Conservation (phyloP, 30 jellyfish, hydroid and myxozoan species). For the Rhopilema esculentum region DNA sequence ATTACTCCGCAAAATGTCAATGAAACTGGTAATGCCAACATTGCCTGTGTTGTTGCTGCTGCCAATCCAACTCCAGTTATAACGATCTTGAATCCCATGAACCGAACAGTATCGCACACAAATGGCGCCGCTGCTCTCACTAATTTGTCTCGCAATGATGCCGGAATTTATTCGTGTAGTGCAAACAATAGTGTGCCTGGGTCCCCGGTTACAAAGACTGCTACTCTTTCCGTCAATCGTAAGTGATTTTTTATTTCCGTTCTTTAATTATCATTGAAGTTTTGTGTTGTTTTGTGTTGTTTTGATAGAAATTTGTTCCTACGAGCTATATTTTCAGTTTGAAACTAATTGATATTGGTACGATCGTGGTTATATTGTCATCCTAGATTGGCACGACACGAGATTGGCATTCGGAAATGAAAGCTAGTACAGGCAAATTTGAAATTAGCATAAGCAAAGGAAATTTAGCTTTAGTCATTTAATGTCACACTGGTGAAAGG, state of each 20-base stretch:
- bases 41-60: slow-evolving; percentile 43
- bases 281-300: not conserved
- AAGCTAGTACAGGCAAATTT: too few species aligned
- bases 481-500: too few species aligned
- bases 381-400: too few species aligned
- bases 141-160: slow-evolving; percentile 28
- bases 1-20: slow-evolving; percentile 45
- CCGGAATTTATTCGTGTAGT: slow-evolving; percentile 43
- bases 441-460: too few species aligned
- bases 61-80: slow-evolving; percentile 59
- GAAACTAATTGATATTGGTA: not conserved
- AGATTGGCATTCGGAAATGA: too few species aligned
- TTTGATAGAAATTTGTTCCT: not conserved
- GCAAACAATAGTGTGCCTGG: slow-evolving; percentile 59
- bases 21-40: slow-evolving; percentile 11
- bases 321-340: too few species aligned
- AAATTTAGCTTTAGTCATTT: too few species aligned
- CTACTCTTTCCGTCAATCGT: slow-evolving; percentile 39
- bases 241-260: not conserved
- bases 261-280: too few species aligned
- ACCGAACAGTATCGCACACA: not conserved
- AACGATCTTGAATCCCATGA: slow-evolving; percentile 20
- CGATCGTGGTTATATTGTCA: not conserved
- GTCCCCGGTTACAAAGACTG: slow-evolving; percentile 22
- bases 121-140: slow-evolving; percentile 19